Evolutionary conservation across 1,140 invertebrate species (phyloP), one percentile per base, ranked within the genome.

Genomic region (Pseudomyrmex flavicornis): DNA sequence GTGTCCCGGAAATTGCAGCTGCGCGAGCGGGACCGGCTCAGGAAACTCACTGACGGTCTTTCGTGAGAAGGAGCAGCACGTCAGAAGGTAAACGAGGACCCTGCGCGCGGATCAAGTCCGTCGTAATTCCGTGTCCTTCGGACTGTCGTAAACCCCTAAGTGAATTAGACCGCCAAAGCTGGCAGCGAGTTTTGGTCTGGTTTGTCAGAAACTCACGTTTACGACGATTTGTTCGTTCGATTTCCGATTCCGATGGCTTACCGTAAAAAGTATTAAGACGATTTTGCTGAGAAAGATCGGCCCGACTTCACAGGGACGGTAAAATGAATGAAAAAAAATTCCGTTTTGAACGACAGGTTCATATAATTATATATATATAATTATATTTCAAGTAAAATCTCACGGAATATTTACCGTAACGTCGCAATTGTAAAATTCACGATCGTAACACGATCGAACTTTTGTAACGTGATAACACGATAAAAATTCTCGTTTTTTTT

Each of bases 31-130:
- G 74, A 35, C 59, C 44, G 22, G 50, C 63, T 68, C 62, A 56
- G 75, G 63, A 77, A 69, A 77, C 52, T 77, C 63, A 63, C 63
- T 68, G 75, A 77, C 63, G 63, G 26, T 77, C 63, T 77, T 48
- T 54, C 20, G 62, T 20, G 50, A 54, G 17, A 17, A 17, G 61
- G 22, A 26, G 74, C 35, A 61, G 70, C 56, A 44, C 72, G 59
- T 22, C 54, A 56, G 50, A 35, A 56, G 17, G 17, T 65, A 77
- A 77, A 65, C n/a, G 61, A 68, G 63, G 59, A 50, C 35, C 75
- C 35, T 56, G 52, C 50, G 52, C 50, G 63, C 54, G 26, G 50
- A 68, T 77, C 50, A 77, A 77, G 75, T 56, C 17, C 13, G 35
- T 77, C 75, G 75, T 77, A 77, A 77, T 77, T 68, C 61, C 50